Evolutionary conservation across 2,888 invertebrate species (phyloP).

Genomic region (Cephus rjabovi): DNA sequence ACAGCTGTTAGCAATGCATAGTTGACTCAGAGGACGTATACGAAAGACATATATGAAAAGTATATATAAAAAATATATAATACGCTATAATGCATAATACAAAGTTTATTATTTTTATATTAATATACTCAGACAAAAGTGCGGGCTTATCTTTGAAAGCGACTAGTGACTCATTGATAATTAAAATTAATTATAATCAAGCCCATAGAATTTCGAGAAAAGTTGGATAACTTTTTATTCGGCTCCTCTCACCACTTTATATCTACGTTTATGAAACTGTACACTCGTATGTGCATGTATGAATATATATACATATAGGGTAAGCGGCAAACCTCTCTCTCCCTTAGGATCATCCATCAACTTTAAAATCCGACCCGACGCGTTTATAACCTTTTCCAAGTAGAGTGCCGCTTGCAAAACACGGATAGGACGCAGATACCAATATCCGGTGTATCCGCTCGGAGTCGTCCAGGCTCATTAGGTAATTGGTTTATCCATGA

Average conservation of each 20-base stretch:
- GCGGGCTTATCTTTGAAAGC: no score
- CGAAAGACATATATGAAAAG: background rate
- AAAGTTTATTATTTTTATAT: no score
- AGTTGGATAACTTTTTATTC: background rate
- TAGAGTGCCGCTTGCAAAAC: background rate
- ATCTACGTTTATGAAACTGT: background rate
- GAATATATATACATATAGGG: background rate
- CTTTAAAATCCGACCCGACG: slow-evolving; percentile 13
- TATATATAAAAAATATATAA: background rate
- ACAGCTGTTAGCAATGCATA: background rate
- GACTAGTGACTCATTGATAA: background rate
- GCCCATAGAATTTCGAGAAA: background rate
- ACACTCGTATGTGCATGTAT: background rate
- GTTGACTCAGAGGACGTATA: background rate
- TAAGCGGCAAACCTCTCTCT: background rate
- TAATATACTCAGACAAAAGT: no score
- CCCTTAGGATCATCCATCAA: slow-evolving; percentile 18
- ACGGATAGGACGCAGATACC: background rate
- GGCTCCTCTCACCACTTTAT: background rate
- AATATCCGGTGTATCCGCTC: slow-evolving; percentile 1
- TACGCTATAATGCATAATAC: background rate
- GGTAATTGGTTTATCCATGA: background rate
- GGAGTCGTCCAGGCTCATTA: background rate
- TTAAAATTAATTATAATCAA: background rate
- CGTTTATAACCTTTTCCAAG: slow-evolving; percentile 6